These are phyloP conservation scores for Philereme transversata DNA, from an alignment of 2,888 invertebrate species.

Conservation along the genomic window DNA sequence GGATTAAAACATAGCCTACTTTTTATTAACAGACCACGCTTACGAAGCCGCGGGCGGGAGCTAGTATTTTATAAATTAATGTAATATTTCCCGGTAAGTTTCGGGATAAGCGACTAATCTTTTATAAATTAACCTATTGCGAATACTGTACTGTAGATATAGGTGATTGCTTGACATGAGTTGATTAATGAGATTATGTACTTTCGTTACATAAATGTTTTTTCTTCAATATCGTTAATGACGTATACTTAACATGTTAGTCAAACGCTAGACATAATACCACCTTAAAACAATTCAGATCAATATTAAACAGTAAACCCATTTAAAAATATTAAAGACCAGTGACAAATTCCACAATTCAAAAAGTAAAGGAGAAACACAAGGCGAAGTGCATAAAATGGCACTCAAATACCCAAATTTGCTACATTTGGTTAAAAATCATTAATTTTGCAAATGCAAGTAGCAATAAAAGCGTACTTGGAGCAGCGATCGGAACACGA, in stretches of 20 bases:
- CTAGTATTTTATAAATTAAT: too few species aligned
- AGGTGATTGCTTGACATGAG: constrained; percentile 24
- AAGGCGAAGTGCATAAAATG: constrained; percentile 25
- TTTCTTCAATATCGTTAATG: constrained; percentile 25
- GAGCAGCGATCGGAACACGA: constrained; percentile 42
- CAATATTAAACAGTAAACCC: background rate
- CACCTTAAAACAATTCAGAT: background rate
- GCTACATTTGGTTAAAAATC: constrained; percentile 16
- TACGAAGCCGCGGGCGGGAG: too few species aligned
- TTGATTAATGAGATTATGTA: constrained; percentile 21
- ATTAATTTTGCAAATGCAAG: constrained; percentile 28
- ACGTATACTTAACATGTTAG: constrained; percentile 1
- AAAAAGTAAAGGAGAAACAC: constrained; percentile 12
- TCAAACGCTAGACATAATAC: background rate
- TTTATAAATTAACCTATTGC: constrained; percentile 13
- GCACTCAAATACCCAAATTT: constrained; percentile 11
- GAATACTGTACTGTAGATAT: constrained; percentile 3
- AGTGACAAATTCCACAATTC: constrained; percentile 9
- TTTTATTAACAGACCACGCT: too few species aligned
- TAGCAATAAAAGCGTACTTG: constrained; percentile 27
- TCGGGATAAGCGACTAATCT: background rate
- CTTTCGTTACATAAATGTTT: constrained; percentile 26
- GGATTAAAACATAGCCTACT: too few species aligned
- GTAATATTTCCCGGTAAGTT: background rate
- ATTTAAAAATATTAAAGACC: background rate